These are phyloP conservation scores for Eupithecia exiguata DNA, from an alignment of 2,888 invertebrate genomes.

Conservation along the genomic window DNA sequence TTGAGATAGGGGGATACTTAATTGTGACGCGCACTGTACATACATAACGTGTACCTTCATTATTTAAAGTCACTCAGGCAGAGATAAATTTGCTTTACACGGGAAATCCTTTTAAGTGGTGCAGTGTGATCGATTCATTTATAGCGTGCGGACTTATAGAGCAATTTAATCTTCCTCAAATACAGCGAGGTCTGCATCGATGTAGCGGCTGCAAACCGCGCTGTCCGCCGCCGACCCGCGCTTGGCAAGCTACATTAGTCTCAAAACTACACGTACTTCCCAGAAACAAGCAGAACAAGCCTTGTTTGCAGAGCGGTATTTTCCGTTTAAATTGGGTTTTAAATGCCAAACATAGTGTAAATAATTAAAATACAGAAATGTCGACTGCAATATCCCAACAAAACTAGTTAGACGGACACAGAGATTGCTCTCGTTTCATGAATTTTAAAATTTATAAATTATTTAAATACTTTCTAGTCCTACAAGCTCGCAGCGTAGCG, in stretches of 20 bases:
- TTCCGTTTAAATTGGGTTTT: conserved; percentile 42
- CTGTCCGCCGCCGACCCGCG: conserved; percentile 46
- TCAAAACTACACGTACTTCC: conserved; percentile 44
- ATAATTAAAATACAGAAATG: conserved; percentile 42
- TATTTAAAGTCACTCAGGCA: conserved; percentile 9
- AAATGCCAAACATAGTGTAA: conserved; percentile 40
- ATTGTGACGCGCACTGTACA: too few relatives aligned
- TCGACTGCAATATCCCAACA: conserved; percentile 30
- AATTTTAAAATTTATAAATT: conserved; percentile 17
- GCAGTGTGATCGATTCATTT: conserved; percentile 32
- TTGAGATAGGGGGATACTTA: too few relatives aligned
- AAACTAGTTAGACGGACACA: conserved; percentile 38
- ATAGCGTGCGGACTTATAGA: conserved; percentile 58
- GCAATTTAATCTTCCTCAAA: conserved; percentile 71
- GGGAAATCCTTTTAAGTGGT: conserved; percentile 22
- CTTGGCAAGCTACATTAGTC: conserved; percentile 54
- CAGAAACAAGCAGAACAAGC: conserved; percentile 39
- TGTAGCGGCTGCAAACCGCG: conserved; percentile 32
- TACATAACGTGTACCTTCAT: not conserved
- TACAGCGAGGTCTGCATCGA: conserved; percentile 48
- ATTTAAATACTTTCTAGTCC: conserved; percentile 27
- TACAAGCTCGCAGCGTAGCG: not conserved
- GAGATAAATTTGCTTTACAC: conserved; percentile 27
- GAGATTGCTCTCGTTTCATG: conserved; percentile 21
- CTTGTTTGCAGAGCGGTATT: conserved; percentile 47